Evolutionary conservation across 1,140 invertebrate genomes (phyloP).

Genomic region (Phocides pigmalion): DNA sequence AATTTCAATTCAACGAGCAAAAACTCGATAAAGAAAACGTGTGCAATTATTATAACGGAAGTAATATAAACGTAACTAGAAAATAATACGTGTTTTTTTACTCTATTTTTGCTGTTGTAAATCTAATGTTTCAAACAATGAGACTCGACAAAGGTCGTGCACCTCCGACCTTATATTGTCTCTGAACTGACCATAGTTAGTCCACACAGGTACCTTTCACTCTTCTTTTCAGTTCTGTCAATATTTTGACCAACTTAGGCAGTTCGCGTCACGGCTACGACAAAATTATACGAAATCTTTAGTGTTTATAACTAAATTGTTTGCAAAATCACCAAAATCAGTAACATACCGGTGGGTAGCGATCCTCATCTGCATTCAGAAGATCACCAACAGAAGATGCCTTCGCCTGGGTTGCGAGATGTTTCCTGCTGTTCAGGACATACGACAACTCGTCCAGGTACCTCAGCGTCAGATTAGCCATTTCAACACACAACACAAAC

Average conservation of each 20-base stretch:
- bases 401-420: slow-evolving; percentile 65
- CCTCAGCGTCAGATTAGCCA: slow-evolving; percentile 75
- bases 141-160: slow-evolving; percentile 34
- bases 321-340: slow-evolving; percentile 5
- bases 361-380: slow-evolving; percentile 72
- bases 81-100: neutral
- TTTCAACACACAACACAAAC: slow-evolving; percentile 52
- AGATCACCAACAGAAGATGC: slow-evolving; percentile 79
- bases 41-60: slow-evolving; percentile 23
- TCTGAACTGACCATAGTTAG: slow-evolving; percentile 28
- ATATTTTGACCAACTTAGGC: slow-evolving; percentile 6
- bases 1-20: slow-evolving; percentile 16
- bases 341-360: slow-evolving; percentile 66
- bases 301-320: neutral
- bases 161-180: slow-evolving; percentile 40
- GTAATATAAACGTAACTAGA: slow-evolving; percentile 1
- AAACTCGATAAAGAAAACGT: slow-evolving; percentile 17
- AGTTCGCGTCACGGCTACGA: neutral
- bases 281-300: slow-evolving; percentile 4
- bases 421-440: slow-evolving; percentile 72
- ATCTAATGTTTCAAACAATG: slow-evolving; percentile 35
- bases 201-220: slow-evolving; percentile 22
- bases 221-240: slow-evolving; percentile 31
- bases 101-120: slow-evolving; percentile 25
- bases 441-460: slow-evolving; percentile 81